Evolutionary conservation across 2,888 invertebrate genomes (phyloP), one percentile per base, ranked within the genome.

Genomic region (Drosophila setosimentum): DNA sequence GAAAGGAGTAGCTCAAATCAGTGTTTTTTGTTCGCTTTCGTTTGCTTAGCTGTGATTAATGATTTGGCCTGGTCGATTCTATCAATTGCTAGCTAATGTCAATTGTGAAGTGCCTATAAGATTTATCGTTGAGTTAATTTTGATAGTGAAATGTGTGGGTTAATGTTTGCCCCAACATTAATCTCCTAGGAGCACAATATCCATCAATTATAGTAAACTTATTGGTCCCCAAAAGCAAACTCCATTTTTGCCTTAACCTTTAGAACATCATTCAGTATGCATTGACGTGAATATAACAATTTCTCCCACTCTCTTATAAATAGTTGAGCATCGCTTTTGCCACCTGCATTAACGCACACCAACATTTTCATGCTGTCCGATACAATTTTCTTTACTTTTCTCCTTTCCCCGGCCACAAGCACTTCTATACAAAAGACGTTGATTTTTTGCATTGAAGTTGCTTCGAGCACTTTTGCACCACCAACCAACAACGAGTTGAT

Each of bases 191-290:
- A 60, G 61, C 63, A 61, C 35, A n/a, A 67, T 48, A 64, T 72
- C 72, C 68, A 78, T 78, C 80, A 76, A 80, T 72, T 57, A 62
- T 45, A 42, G 11, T 35, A 5, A 73, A 57, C 63, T 75, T 58
- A 55, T 27, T 21, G 16, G n/a, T 24, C 8, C 10, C 8, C 35
- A 13, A 33, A 30, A 21, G 27, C 24, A 2, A 53, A 54, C 74
- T 53, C 1, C 13, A 57, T 27, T n/a, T 30, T 6, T 33, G 53
- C 48, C 58, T 50, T 53, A 48, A 70, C 70, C 62, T 61, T 64
- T 58, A 55, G 45, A 71, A 35, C 76, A 71, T 75, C 67, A 78
- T 71, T 48, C 24, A 35, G 48, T 37, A 63, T 71, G 57, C 77
- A 78, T 75, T 76, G 68, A 76, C 68, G 80, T 78, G 27, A 27